phyloP scores from a whole-genome alignment of 1,140 invertebrate genomes.

The Glossosoma conforme region DNA sequence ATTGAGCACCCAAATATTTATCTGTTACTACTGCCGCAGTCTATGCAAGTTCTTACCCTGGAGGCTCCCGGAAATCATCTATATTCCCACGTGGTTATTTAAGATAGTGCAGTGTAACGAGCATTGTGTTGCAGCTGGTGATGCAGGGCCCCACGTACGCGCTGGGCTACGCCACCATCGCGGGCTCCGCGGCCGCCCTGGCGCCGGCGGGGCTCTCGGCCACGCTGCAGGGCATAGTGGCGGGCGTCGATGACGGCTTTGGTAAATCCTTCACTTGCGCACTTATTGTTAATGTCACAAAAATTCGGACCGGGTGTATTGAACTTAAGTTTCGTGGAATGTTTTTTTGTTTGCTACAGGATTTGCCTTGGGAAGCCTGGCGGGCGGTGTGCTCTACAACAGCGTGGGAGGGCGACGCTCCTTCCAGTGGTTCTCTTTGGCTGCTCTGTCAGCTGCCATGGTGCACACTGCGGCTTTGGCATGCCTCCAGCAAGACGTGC shows the following conservation, averaged over 20 bases:
- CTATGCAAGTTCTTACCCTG: too few relatives aligned
- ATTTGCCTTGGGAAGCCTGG: slow-evolving; percentile 19
- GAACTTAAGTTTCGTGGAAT: too few relatives aligned
- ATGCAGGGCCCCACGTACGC: slow-evolving; percentile 78
- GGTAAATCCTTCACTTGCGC: slow-evolving; percentile 56
- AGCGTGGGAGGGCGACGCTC: slow-evolving; percentile 8
- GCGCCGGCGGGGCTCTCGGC: slow-evolving; percentile 73
- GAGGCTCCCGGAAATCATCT: too few relatives aligned
- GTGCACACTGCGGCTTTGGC: too few relatives aligned
- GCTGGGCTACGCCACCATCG: slow-evolving; percentile 71
- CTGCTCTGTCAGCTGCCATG: slow-evolving; percentile 7
- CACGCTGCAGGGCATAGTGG: slow-evolving; percentile 74
- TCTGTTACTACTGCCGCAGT: too few relatives aligned
- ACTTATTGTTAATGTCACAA: too few relatives aligned
- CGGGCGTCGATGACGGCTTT: slow-evolving; percentile 76
- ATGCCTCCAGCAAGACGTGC: too few relatives aligned
- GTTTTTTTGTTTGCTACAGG: slow-evolving; percentile 3
- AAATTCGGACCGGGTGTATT: too few relatives aligned
- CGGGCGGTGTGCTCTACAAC: slow-evolving; percentile 25
- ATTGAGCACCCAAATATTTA: too few relatives aligned
- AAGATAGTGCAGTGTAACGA: too few relatives aligned
- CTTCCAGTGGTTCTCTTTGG: slow-evolving; percentile 12
- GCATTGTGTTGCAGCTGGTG: slow-evolving; percentile 30
- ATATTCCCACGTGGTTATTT: too few relatives aligned
- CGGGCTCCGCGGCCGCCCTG: slow-evolving; percentile 67